Conservation (phyloP, 2,888 invertebrate genomes). For the Mesoligia furuncula region DNA sequence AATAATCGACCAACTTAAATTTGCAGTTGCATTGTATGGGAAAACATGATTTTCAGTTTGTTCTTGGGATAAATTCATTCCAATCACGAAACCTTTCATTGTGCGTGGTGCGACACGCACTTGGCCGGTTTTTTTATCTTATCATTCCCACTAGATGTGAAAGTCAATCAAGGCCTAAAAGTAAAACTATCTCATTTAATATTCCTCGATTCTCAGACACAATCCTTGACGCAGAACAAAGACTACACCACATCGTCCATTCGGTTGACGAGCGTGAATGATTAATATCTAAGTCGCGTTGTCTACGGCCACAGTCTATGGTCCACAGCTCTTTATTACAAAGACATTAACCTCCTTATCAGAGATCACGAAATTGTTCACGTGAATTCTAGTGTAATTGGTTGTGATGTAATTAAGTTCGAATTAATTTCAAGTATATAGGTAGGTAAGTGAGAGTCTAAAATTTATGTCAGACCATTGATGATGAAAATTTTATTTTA, state of each 20-base stretch:
- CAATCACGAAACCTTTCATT: too few species aligned
- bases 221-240: slow-evolving; percentile 4
- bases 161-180: background rate
- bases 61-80: too few species aligned
- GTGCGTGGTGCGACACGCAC: too few species aligned
- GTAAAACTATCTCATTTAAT: slow-evolving; percentile 8
- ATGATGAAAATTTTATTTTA: background rate
- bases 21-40: too few species aligned
- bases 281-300: slow-evolving; percentile 17
- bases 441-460: background rate
- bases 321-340: slow-evolving; percentile 29
- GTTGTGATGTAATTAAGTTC: slow-evolving; percentile 9
- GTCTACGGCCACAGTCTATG: slow-evolving; percentile 16
- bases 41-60: too few species aligned
- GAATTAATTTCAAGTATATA: slow-evolving; percentile 19
- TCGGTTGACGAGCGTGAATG: slow-evolving; percentile 24
- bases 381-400: slow-evolving; percentile 25
- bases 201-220: slow-evolving; percentile 11
- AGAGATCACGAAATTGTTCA: slow-evolving; percentile 18
- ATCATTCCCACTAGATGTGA: background rate
- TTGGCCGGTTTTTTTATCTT: too few species aligned
- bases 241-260: background rate
- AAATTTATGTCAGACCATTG: background rate
- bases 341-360: slow-evolving; percentile 54
- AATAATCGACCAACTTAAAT: too few species aligned